phyloP scores from a whole-genome alignment of 2,113 vertebrate genomes.

The Syngnathus scovelli region DNA sequence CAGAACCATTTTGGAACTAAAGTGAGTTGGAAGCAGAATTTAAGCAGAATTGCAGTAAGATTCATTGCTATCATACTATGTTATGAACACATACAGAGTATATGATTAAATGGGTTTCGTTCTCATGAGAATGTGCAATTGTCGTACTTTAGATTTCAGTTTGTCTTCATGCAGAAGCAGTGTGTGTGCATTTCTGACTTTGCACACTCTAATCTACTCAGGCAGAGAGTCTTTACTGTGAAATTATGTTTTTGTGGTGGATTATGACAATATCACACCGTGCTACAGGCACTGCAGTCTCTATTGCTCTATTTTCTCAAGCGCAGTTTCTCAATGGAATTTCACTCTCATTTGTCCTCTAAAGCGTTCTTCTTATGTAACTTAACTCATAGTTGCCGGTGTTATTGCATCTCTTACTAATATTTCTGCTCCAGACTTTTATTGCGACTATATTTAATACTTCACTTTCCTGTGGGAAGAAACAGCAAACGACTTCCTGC shows the following conservation, averaged over 20 bases:
- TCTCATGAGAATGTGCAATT: conserved; percentile 20
- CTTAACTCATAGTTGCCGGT: conserved; percentile 49
- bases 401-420: conserved; percentile 54
- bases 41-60: conserved; percentile 29
- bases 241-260: conserved; percentile 46
- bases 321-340: conserved; percentile 52
- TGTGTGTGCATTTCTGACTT: conserved; percentile 45
- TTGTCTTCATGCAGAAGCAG: conserved; percentile 30
- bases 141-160: conserved; percentile 52
- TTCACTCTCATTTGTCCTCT: conserved; percentile 63
- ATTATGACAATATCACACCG: conserved; percentile 54
- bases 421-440: conserved; percentile 54
- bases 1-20: conserved; percentile 87
- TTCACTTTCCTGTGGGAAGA: conserved; percentile 38
- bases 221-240: conserved; percentile 40
- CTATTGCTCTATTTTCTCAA: conserved; percentile 58
- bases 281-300: conserved; percentile 58
- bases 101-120: conserved; percentile 36
- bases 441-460: conserved; percentile 49
- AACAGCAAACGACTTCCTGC: conserved; percentile 48
- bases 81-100: conserved; percentile 7
- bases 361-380: conserved; percentile 59
- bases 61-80: background rate
- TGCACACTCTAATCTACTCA: conserved; percentile 53
- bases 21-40: conserved; percentile 69